Evolutionary conservation across 2,888 invertebrate genomes (phyloP), one percentile per base, ranked within the genome.

Genomic region (Laothoe populi): DNA sequence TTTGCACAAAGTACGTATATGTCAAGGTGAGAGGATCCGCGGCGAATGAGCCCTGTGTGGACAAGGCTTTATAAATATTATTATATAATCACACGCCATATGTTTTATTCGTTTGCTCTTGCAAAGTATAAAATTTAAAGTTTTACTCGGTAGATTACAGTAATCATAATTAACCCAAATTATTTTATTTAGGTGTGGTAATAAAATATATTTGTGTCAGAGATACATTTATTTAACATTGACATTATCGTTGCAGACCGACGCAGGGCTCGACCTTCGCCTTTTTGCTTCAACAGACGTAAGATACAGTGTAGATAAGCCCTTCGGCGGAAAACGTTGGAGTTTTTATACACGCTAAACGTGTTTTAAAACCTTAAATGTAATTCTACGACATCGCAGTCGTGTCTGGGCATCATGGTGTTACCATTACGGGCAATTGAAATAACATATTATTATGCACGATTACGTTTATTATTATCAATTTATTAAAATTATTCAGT

Each of bases 241-340:
- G 38, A 26, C 48, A 40, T 46, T 60, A 60, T 49, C 60, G 11
- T 1, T 31, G 4, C 26, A 1, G 11, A 35, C 60, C n/a, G 23
- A 46, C 16, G 60, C 19, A 40, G 60, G 60, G 40, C 21, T 5
- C n/a, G 21, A 48, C 48, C 60, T 60, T 60, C 60, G 48, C 48
- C 60, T 46, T 23, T 48, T 60, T 60, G 40, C 60, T 40, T 60
- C 48, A 46, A n/a, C 59, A 49, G 48, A 40, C 38, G 24, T 40
- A n/a, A n/a, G n/a, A n/a, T n/a, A n/a, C n/a, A n/a, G 24, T 46
- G 26, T 60, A 40, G 60, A 60, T 60, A 60, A 60, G 40, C 24
- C 48, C 48, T 24, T 60, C 38, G 48, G 26, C 53, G 35, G 53
- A 35, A 53, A 53, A 53, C 11, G 31, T 11, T 19, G 35, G 48